Percentiles rank a stretch among this genome's conserved stretches.
Conservation (phyloP, 2,113 vertebrate genomes). For the Cyanoderma ruficeps region DNA sequence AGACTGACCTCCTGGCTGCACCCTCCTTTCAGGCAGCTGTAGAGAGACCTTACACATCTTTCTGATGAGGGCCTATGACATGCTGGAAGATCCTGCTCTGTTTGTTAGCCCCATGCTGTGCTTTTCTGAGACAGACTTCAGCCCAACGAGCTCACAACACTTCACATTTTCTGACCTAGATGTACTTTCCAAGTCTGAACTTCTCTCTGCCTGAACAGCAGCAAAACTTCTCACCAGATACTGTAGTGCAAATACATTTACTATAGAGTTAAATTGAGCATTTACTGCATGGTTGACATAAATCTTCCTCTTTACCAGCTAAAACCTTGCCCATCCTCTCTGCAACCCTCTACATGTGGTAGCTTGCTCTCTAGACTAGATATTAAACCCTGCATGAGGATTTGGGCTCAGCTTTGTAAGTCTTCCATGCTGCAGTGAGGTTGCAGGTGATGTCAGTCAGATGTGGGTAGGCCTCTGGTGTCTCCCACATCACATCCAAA, state of each 20-base stretch:
- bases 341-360: background rate
- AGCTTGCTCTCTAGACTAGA: background rate
- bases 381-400: background rate
- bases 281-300: background rate
- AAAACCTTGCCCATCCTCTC: background rate
- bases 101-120: background rate
- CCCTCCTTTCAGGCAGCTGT: background rate
- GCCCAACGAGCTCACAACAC: background rate
- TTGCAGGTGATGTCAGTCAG: background rate
- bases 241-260: background rate
- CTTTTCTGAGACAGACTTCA: background rate
- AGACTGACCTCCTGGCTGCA: fast-evolving
- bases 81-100: background rate
- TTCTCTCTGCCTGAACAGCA: background rate
- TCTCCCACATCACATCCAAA: background rate
- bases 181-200: background rate
- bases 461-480: background rate
- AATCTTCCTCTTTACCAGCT: background rate
- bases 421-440: background rate
- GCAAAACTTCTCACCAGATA: background rate
- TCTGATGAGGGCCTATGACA: background rate
- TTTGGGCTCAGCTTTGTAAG: background rate
- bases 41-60: background rate
- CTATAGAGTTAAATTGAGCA: background rate
- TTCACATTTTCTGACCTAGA: background rate